Percentiles rank a stretch among this genome's conserved stretches.
Evolutionary conservation across 2,113 vertebrate species (phyloP).

Genomic region (Syngnathus typhle): DNA sequence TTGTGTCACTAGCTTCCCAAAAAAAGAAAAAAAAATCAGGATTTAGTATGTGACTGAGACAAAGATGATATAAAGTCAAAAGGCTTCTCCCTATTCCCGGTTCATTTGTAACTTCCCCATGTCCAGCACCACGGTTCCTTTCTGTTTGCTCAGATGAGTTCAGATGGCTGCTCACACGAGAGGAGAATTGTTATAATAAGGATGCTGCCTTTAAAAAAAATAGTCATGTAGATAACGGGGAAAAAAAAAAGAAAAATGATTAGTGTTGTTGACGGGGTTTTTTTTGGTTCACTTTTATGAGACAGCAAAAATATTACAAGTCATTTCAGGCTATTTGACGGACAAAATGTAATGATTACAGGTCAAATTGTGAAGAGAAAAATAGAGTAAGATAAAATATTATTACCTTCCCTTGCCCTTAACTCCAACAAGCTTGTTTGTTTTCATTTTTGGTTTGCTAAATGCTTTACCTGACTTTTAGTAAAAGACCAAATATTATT

Average conservation of each 20-base stretch:
- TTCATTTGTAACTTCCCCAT: conserved; percentile 77
- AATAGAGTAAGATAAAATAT: too few species aligned
- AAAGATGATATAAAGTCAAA: conserved; percentile 64
- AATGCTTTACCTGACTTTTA: too few species aligned
- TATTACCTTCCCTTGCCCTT: too few species aligned
- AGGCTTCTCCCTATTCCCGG: conserved; percentile 70
- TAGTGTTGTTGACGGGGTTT: too few species aligned
- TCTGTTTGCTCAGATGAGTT: conserved; percentile 38
- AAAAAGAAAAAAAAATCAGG: conserved; percentile 70
- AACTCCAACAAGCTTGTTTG: too few species aligned
- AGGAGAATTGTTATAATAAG: too few species aligned
- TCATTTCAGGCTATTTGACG: too few species aligned
- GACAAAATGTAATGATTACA: neutral
- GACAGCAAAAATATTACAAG: too few species aligned
- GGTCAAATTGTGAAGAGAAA: neutral
- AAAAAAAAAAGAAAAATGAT: neutral
- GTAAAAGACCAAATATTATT: too few species aligned
- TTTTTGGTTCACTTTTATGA: too few species aligned
- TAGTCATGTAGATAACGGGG: neutral
- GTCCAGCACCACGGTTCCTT: conserved; percentile 72
- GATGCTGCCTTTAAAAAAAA: neutral
- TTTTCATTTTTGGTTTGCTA: neutral
- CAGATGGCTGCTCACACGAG: conserved; percentile 6
- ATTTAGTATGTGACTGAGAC: conserved; percentile 67
- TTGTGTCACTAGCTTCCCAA: conserved; percentile 68